Evolutionary conservation across 2,888 invertebrate genomes (phyloP).

Genomic region (Anthoptus insignis): DNA sequence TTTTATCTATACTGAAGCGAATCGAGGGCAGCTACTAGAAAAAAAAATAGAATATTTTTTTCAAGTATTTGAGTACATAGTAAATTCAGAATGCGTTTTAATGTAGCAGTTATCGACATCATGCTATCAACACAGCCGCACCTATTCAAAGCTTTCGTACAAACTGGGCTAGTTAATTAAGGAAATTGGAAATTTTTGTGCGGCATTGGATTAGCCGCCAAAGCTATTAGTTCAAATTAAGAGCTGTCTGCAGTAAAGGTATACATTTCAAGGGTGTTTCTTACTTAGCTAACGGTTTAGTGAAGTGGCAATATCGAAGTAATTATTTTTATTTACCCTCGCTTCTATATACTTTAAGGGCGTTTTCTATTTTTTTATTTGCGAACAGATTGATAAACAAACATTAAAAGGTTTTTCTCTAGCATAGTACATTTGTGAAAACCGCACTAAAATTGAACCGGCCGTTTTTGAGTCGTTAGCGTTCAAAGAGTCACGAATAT

Average conservation of each 20-base stretch:
- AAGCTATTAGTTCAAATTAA: slow-evolving; percentile 86
- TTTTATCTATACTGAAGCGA: no score
- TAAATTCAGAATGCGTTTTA: slow-evolving; percentile 57
- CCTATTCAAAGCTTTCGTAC: slow-evolving; percentile 75
- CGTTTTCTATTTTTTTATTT: not conserved
- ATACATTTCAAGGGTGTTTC: slow-evolving; percentile 50
- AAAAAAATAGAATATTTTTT: no score
- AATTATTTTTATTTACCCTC: slow-evolving; percentile 57
- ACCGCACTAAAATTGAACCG: no score
- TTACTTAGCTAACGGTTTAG: slow-evolving; percentile 6
- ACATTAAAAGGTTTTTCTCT: no score
- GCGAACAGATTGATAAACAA: no score
- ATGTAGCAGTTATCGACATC: slow-evolving; percentile 71
- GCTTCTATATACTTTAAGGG: no score
- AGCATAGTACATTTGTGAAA: no score
- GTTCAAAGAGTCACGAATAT: no score
- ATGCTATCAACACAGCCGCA: slow-evolving; percentile 75
- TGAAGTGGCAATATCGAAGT: slow-evolving; percentile 3
- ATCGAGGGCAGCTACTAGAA: no score
- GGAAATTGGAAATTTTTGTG: slow-evolving; percentile 85
- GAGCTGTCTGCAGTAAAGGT: slow-evolving; percentile 58
- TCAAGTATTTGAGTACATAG: no score
- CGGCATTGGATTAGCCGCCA: slow-evolving; percentile 78
- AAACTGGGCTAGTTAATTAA: slow-evolving; percentile 82
- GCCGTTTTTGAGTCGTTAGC: no score